Evolutionary conservation across 2,113 vertebrate genomes (phyloP).

Genomic region (Beaufortia kweichowensis): DNA sequence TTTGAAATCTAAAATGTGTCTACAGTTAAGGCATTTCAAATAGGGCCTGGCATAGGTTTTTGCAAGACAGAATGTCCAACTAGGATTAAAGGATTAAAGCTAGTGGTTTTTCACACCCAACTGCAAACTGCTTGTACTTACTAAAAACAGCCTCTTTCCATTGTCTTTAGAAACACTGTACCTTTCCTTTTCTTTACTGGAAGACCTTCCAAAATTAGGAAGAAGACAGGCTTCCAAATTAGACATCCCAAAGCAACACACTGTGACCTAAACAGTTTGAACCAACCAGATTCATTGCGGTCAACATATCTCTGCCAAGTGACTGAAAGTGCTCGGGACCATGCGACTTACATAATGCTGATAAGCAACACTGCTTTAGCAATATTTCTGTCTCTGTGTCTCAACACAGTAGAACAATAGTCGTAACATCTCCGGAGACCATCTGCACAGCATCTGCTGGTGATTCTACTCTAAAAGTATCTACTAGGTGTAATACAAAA

Average conservation of each 20-base stretch:
- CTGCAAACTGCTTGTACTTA: not conserved
- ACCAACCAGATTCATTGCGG: constrained; percentile 1
- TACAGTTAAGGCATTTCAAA: not conserved
- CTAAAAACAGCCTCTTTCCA: constrained; percentile 35
- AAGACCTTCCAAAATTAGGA: too few relatives aligned
- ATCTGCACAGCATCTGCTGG: not conserved
- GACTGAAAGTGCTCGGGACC: not conserved
- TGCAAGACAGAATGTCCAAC: constrained; percentile 13
- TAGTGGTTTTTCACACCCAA: not conserved
- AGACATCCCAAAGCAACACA: not conserved
- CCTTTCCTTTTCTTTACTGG: constrained; percentile 6
- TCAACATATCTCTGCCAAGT: constrained; percentile 7
- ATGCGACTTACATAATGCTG: not conserved
- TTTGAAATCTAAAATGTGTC: not conserved
- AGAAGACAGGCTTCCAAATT: too few relatives aligned
- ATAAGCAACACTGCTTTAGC: not conserved
- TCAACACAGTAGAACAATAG: not conserved
- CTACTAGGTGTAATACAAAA: constrained; percentile 1
- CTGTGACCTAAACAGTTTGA: not conserved
- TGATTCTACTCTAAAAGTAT: not conserved
- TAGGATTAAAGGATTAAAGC: not conserved
- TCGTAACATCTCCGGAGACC: constrained; percentile 1
- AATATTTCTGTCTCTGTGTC: not conserved
- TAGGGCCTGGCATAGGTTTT: not conserved
- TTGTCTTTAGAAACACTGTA: constrained; percentile 2